phyloP scores from a whole-genome alignment of 2,113 vertebrate genomes.

The Delphinapterus leucas region DNA sequence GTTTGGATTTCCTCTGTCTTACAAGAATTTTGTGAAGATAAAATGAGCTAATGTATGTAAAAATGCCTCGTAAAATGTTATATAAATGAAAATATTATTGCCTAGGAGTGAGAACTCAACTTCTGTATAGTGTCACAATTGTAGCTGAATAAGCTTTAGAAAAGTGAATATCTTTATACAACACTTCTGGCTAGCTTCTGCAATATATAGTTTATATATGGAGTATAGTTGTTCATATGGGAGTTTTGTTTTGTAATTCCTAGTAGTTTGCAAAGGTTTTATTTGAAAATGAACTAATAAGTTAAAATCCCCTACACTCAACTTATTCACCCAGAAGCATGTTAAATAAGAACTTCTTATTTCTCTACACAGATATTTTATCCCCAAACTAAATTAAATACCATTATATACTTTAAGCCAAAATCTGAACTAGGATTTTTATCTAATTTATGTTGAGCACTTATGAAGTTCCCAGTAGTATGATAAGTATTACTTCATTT shows the following conservation, averaged over 20 bases:
- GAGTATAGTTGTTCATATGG: background rate
- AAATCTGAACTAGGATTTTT: background rate
- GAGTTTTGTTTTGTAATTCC: background rate
- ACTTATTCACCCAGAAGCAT: background rate
- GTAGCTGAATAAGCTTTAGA: background rate
- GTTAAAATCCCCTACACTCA: background rate
- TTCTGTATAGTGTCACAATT: background rate
- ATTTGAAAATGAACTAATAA: conserved; percentile 8
- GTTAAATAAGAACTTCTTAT: background rate
- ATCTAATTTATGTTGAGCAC: background rate
- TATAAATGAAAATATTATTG: background rate
- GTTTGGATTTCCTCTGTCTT: background rate
- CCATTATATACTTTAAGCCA: background rate
- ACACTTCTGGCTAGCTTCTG: background rate
- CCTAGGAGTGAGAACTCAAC: background rate
- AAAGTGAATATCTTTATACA: background rate
- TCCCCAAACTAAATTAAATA: background rate
- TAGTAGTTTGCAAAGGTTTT: background rate
- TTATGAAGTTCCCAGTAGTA: background rate
- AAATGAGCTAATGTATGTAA: background rate
- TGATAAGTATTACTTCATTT: background rate
- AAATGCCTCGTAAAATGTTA: background rate
- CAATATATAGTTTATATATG: background rate
- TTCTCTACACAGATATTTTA: background rate
- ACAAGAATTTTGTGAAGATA: background rate